Percentiles rank a stretch among this genome's conserved stretches.
phyloP scores from a whole-genome alignment of 2,797 vertebrate genomes.

The Poeciliopsis presidionis region DNA sequence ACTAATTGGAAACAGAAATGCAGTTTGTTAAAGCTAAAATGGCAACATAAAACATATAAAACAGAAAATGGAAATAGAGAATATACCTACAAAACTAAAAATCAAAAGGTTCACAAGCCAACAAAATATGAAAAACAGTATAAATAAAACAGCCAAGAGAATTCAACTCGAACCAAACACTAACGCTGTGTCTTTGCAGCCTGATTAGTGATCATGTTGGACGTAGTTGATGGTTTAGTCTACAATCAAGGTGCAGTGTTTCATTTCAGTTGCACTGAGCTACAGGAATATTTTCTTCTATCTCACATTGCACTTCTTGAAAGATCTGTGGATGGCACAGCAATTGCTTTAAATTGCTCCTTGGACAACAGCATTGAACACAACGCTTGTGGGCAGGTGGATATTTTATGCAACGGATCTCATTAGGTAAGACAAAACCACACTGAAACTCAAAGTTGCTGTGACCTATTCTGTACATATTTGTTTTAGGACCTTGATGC shows the following conservation, averaged over 20 bases:
- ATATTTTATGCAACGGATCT: slow-evolving; percentile 44
- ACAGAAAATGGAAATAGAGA: background rate
- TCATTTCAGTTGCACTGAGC: slow-evolving; percentile 61
- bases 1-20: background rate
- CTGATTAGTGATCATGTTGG: slow-evolving; percentile 69
- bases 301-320: slow-evolving; percentile 55
- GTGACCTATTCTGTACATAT: slow-evolving; percentile 15
- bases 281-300: slow-evolving; percentile 32
- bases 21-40: background rate
- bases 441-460: background rate
- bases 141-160: background rate
- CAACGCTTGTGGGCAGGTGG: slow-evolving; percentile 41
- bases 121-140: background rate
- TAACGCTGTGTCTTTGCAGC: slow-evolving; percentile 49
- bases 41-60: background rate
- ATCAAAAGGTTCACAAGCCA: background rate
- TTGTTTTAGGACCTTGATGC: slow-evolving; percentile 32
- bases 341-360: slow-evolving; percentile 45
- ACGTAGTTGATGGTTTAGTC: slow-evolving; percentile 32
- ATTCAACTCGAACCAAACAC: background rate
- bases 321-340: slow-evolving; percentile 49
- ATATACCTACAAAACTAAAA: background rate
- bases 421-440: slow-evolving; percentile 46
- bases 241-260: slow-evolving; percentile 59
- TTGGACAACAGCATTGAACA: slow-evolving; percentile 46